A percentile compares a stretch with the other conserved stretches of the same genome.
These are phyloP conservation scores for Drosophila parthenogenetica DNA, from an alignment of 2,888 invertebrate species.

Conservation along the genomic window DNA sequence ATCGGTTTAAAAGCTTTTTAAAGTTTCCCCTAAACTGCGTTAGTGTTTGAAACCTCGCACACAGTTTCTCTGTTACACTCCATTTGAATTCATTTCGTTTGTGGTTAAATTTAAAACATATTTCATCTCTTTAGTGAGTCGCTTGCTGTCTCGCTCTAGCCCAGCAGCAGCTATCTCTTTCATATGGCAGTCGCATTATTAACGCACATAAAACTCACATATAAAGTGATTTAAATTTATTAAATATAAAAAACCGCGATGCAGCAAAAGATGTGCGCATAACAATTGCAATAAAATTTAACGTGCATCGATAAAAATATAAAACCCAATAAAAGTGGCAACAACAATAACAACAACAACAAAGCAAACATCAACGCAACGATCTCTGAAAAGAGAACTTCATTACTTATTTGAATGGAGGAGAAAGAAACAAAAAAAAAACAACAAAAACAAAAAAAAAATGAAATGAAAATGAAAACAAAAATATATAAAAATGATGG, in stretches of 20 bases:
- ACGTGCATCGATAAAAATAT: constrained; percentile 79
- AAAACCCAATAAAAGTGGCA: constrained; percentile 71
- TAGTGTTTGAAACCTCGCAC: not conserved
- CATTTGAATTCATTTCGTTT: constrained; percentile 4
- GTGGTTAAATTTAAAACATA: constrained; percentile 6
- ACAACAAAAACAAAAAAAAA: constrained; percentile 4
- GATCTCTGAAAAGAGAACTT: constrained; percentile 61
- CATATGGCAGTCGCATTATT: constrained; percentile 63
- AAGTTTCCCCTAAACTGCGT: not conserved
- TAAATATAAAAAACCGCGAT: constrained; percentile 73
- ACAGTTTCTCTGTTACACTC: not conserved
- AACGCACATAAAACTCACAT: constrained; percentile 79
- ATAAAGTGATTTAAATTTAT: constrained; percentile 80
- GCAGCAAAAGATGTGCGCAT: constrained; percentile 75
- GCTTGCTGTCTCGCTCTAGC: not conserved
- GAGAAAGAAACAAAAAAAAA: constrained; percentile 25
- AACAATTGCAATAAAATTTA: constrained; percentile 81
- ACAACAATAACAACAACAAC: constrained; percentile 39
- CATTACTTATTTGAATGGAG: constrained; percentile 76
- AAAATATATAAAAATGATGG: constrained; percentile 57
- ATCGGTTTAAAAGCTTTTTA: not conserved
- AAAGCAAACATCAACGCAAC: constrained; percentile 19
- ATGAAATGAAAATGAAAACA: constrained; percentile 25
- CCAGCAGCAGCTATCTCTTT: not conserved
- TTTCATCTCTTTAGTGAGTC: not conserved